A percentile compares a stretch with the other conserved stretches of the same genome.
Evolutionary conservation across 2,797 vertebrate species (phyloP).

Genomic region (Aeoliscus strigatus): DNA sequence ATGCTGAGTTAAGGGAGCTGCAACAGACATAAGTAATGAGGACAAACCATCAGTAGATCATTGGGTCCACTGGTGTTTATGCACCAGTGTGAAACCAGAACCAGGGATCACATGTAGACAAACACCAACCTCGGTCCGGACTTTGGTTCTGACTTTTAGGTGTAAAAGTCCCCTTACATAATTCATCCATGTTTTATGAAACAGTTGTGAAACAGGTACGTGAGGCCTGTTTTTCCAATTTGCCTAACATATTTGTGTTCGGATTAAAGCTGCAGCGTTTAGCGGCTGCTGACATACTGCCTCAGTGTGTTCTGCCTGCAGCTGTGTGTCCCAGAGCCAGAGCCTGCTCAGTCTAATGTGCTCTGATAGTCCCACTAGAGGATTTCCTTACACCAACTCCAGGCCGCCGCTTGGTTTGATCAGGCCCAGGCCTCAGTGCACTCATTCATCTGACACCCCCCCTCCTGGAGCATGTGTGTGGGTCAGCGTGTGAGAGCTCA

Average conservation of each 20-base stretch:
- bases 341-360: slow-evolving; percentile 74
- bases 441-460: slow-evolving; percentile 57
- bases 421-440: slow-evolving; percentile 66
- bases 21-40: too few species aligned
- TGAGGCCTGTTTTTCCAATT: slow-evolving; percentile 52
- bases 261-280: slow-evolving; percentile 56
- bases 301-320: slow-evolving; percentile 52
- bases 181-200: slow-evolving; percentile 45
- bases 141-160: too few species aligned
- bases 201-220: slow-evolving; percentile 57
- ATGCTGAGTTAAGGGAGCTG: too few species aligned
- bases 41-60: too few species aligned
- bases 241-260: slow-evolving; percentile 55
- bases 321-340: slow-evolving; percentile 55
- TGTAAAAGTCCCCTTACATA: slow-evolving; percentile 46
- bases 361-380: slow-evolving; percentile 76
- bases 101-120: too few species aligned
- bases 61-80: too few species aligned
- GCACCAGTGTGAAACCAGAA: too few species aligned
- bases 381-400: slow-evolving; percentile 66
- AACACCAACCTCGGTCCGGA: too few species aligned
- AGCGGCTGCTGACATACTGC: slow-evolving; percentile 50
- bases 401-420: slow-evolving; percentile 71
- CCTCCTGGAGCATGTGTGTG: slow-evolving; percentile 45
- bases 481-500: slow-evolving; percentile 58